A percentile compares a stretch with the other conserved stretches of the same genome.
These are phyloP conservation scores for Ceyx melanurus DNA, from an alignment of 2,113 vertebrate species.

Conservation along the genomic window DNA sequence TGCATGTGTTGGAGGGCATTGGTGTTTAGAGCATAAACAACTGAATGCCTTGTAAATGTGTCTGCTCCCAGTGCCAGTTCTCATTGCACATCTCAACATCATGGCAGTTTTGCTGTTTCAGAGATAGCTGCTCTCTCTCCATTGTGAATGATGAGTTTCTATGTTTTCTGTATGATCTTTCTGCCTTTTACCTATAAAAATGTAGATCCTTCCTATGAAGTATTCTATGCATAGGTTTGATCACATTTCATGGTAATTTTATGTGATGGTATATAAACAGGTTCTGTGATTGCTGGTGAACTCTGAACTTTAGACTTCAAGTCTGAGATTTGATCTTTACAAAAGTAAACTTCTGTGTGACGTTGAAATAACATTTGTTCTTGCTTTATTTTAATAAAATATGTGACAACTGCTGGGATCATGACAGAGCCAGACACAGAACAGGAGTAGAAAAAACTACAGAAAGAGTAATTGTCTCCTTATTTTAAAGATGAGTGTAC, in stretches of 20 bases:
- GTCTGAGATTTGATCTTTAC: not conserved
- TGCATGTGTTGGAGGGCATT: not conserved
- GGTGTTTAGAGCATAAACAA: not conserved
- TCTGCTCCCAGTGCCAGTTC: not conserved
- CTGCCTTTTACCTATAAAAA: not conserved
- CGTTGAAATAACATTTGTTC: not conserved
- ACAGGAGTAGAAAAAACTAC: not conserved
- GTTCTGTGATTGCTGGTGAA: not conserved
- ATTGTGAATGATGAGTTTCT: not conserved
- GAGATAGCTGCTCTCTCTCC: not conserved
- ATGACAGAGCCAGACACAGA: not conserved
- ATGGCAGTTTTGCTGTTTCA: not conserved
- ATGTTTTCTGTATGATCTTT: not conserved
- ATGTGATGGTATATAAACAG: not conserved
- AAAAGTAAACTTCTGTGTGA: accelerated
- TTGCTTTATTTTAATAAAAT: not conserved
- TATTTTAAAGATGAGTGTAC: not conserved
- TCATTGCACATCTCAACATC: not conserved
- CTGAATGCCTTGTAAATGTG: not conserved
- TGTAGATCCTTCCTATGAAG: not conserved
- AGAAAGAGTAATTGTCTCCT: not conserved
- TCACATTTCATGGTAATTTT: not conserved
- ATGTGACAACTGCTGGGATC: not conserved
- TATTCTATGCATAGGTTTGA: not conserved
- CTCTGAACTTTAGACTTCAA: not conserved